A percentile compares a stretch with the other conserved stretches of the same genome.
Evolutionary conservation across 2,113 vertebrate genomes (phyloP).

Genomic region (Marmota monax): DNA sequence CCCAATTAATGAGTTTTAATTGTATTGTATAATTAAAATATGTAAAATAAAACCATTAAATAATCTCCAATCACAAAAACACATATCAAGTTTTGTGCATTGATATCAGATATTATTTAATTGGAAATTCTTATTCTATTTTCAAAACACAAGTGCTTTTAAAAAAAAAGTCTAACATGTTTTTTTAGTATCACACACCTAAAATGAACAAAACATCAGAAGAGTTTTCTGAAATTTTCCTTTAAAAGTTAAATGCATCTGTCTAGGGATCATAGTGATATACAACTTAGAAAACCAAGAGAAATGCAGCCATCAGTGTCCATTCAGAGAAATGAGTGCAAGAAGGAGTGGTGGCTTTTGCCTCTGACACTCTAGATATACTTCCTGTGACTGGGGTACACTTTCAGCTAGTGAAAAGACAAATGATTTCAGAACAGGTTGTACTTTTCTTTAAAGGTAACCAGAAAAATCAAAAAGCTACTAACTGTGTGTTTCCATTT

Average conservation of each 20-base stretch:
- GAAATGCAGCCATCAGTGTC: slow-evolving; percentile 23
- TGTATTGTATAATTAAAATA: not conserved
- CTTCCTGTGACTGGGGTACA: not conserved
- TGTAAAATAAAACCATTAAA: slow-evolving; percentile 56
- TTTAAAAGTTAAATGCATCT: slow-evolving; percentile 47
- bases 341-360: not conserved
- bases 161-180: not conserved
- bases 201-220: slow-evolving; percentile 54
- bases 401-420: slow-evolving; percentile 22
- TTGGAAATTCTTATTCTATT: slow-evolving; percentile 65
- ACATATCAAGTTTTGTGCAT: slow-evolving; percentile 1
- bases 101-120: slow-evolving; percentile 55
- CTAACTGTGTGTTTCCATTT: slow-evolving; percentile 52
- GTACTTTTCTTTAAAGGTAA: slow-evolving; percentile 5
- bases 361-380: not conserved
- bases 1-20: slow-evolving; percentile 3
- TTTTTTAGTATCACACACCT: slow-evolving; percentile 54
- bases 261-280: not conserved
- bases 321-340: not conserved
- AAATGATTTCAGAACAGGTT: not conserved
- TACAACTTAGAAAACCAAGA: slow-evolving; percentile 28
- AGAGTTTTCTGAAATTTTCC: slow-evolving; percentile 25
- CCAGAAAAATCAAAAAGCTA: slow-evolving; percentile 42
- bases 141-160: slow-evolving; percentile 56
- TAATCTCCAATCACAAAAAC: slow-evolving; percentile 54